Evolutionary conservation across 2,888 invertebrate genomes (phyloP).

Genomic region (Sepioteuthis lessoniana): DNA sequence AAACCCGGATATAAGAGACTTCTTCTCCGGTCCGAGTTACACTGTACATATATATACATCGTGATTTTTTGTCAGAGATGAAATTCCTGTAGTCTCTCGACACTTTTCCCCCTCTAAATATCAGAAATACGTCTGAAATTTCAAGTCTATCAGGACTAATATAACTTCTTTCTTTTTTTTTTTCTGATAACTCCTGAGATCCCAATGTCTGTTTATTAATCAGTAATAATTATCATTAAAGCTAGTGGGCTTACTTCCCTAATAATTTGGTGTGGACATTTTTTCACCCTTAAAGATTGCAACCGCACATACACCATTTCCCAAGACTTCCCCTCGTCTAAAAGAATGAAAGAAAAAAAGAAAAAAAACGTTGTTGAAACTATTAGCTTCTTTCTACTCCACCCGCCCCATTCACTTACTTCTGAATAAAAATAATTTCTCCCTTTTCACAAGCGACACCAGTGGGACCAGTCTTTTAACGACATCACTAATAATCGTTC

Average conservation of each 20-base stretch:
- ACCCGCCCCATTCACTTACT: not conserved
- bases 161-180: no score
- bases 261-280: not conserved
- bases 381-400: not conserved
- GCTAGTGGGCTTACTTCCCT: not conserved
- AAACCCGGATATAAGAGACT: no score
- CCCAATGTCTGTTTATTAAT: not conserved
- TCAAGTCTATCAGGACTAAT: not conserved
- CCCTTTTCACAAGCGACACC: not conserved
- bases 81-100: not conserved
- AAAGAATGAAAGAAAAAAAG: not conserved
- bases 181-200: not conserved
- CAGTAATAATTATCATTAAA: not conserved
- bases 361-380: not conserved
- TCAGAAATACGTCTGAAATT: not conserved
- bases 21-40: no score
- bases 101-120: not conserved
- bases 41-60: no score
- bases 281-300: not conserved
- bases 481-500: not conserved
- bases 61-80: not conserved
- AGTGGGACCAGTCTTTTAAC: not conserved
- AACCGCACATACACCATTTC: not conserved
- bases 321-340: not conserved
- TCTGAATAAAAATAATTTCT: constrained; percentile 25